A percentile compares a stretch with the other conserved stretches of the same genome.
Evolutionary conservation across 1,140 invertebrate species (phyloP).

Genomic region (Coptotermes formosanus): DNA sequence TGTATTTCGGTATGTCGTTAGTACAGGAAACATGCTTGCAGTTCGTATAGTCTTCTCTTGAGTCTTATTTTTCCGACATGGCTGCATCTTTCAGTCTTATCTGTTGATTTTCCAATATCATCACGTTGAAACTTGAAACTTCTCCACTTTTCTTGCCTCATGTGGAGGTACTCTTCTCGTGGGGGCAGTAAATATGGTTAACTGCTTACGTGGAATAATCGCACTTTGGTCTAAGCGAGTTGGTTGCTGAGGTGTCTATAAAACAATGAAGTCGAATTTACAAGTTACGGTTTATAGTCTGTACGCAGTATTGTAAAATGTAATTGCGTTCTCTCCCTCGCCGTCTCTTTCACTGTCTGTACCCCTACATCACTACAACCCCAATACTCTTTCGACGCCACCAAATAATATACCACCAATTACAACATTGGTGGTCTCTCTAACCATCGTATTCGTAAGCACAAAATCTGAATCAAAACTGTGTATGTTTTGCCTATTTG

Average conservation of each 20-base stretch:
- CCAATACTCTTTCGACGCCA: neutral
- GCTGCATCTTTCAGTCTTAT: too few relatives aligned
- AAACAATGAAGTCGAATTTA: neutral
- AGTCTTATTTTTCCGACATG: too few relatives aligned
- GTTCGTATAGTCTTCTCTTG: too few relatives aligned
- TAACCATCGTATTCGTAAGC: neutral
- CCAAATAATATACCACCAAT: neutral
- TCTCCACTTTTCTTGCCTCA: neutral
- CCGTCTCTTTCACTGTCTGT: neutral
- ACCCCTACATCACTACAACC: neutral
- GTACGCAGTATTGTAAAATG: neutral
- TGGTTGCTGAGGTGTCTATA: neutral
- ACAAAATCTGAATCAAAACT: neutral
- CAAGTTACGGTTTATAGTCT: neutral
- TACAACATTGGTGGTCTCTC: neutral
- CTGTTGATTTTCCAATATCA: neutral
- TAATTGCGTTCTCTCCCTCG: neutral
- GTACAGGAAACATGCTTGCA: too few relatives aligned
- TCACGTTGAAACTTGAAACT: neutral
- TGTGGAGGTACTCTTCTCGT: neutral
- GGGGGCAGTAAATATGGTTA: neutral
- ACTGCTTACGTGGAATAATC: neutral
- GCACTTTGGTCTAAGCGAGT: neutral
- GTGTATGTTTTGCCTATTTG: neutral
- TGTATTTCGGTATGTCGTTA: too few relatives aligned